These are phyloP conservation scores for Endomychus coccineus DNA, from an alignment of 2,888 invertebrate species.

Conservation along the genomic window DNA sequence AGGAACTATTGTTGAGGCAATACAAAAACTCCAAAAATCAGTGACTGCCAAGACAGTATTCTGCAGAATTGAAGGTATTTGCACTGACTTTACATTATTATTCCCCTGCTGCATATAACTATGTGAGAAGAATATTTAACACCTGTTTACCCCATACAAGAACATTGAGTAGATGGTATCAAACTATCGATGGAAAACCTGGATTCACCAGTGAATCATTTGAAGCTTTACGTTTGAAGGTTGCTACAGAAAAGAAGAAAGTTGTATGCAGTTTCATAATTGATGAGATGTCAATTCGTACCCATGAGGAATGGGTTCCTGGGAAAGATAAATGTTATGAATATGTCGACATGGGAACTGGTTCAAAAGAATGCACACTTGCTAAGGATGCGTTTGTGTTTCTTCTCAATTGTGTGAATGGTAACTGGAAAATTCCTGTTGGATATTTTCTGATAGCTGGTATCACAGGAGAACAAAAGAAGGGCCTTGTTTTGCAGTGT, in stretches of 20 bases:
- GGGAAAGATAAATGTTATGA: background rate
- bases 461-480: slow-evolving; percentile 24
- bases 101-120: slow-evolving; percentile 25
- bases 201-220: slow-evolving; percentile 28
- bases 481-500: slow-evolving; percentile 1
- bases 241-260: background rate
- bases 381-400: slow-evolving; percentile 25
- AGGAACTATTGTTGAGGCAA: too few relatives aligned
- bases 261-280: background rate
- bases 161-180: slow-evolving; percentile 27
- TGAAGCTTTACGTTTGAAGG: slow-evolving; percentile 18
- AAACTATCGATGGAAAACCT: slow-evolving; percentile 24
- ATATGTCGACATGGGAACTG: slow-evolving; percentile 4
- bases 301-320: background rate
- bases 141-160: slow-evolving; percentile 25
- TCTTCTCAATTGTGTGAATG: slow-evolving; percentile 26
- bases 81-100: slow-evolving; percentile 26
- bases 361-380: slow-evolving; percentile 4
- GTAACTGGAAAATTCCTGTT: slow-evolving; percentile 32
- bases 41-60: too few relatives aligned
- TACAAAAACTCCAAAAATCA: too few relatives aligned
- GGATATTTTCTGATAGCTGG: slow-evolving; percentile 31
- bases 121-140: slow-evolving; percentile 25
- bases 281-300: background rate
- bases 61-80: slow-evolving; percentile 20